Conservation (phyloP, 2,113 vertebrate species). For the Actinemys pallida region DNA sequence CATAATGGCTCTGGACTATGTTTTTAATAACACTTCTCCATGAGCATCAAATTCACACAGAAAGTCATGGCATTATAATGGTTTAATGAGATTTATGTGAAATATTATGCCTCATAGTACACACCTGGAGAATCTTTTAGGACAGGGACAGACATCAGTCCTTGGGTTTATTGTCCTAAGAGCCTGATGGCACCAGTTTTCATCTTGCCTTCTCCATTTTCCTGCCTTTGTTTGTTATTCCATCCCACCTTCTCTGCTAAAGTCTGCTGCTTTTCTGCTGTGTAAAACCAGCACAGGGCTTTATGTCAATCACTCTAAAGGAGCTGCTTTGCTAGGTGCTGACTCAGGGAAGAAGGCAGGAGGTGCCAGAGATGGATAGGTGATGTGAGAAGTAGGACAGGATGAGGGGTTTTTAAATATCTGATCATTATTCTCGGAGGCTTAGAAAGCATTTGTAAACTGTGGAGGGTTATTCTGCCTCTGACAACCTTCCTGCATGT, state of each 20-base stretch:
- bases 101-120: no score
- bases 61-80: no score
- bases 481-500: not conserved
- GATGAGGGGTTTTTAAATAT: not conserved
- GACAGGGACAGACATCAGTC: not conserved
- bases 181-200: not conserved
- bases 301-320: not conserved
- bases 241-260: accelerated
- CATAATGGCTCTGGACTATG: no score
- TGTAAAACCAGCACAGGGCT: not conserved
- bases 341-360: not conserved
- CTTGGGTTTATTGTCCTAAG: not conserved
- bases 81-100: no score
- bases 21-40: no score
- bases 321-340: not conserved
- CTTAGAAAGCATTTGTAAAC: not conserved
- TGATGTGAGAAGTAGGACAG: not conserved
- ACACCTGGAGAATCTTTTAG: no score
- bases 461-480: not conserved
- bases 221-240: not conserved
- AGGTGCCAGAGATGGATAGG: not conserved
- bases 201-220: not conserved
- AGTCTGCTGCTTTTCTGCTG: not conserved
- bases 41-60: no score
- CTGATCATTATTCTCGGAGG: not conserved